Conservation (phyloP, 2,888 invertebrate species). For the Sesia bembeciformis region DNA sequence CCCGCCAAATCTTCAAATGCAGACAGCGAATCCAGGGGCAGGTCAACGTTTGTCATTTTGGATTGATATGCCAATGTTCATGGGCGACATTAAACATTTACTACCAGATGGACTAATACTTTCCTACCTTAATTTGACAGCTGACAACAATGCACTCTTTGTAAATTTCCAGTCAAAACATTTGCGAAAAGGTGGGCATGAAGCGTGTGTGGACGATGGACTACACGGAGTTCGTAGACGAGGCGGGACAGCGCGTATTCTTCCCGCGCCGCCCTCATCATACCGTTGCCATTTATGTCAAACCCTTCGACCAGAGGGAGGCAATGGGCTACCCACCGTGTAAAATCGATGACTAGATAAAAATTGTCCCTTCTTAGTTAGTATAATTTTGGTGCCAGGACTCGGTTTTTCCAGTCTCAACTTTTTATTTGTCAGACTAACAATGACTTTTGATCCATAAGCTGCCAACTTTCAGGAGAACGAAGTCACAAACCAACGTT, state of each 20-base stretch:
- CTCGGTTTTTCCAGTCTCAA: no score
- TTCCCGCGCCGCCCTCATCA: conserved; percentile 65
- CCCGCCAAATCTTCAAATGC: no score
- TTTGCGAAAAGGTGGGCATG: conserved; percentile 68
- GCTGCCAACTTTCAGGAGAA: no score
- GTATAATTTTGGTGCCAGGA: no score
- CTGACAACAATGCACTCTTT: background rate
- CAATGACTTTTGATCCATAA: no score
- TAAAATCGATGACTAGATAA: background rate
- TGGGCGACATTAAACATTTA: no score
- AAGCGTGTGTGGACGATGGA: conserved; percentile 59
- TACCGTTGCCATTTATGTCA: conserved; percentile 52
- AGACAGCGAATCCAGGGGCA: no score
- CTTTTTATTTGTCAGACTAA: no score
- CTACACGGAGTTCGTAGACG: conserved; percentile 65
- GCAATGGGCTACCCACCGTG: background rate
- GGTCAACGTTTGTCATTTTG: background rate
- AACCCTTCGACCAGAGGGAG: conserved; percentile 15
- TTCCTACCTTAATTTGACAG: background rate
- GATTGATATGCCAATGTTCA: background rate
- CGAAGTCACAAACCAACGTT: no score
- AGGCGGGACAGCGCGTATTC: conserved; percentile 58
- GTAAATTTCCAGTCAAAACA: conserved; percentile 36
- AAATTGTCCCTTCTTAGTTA: no score
- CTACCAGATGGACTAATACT: no score